Evolutionary conservation across 2,888 invertebrate genomes (phyloP).

Genomic region (Rhingia rostrata): DNA sequence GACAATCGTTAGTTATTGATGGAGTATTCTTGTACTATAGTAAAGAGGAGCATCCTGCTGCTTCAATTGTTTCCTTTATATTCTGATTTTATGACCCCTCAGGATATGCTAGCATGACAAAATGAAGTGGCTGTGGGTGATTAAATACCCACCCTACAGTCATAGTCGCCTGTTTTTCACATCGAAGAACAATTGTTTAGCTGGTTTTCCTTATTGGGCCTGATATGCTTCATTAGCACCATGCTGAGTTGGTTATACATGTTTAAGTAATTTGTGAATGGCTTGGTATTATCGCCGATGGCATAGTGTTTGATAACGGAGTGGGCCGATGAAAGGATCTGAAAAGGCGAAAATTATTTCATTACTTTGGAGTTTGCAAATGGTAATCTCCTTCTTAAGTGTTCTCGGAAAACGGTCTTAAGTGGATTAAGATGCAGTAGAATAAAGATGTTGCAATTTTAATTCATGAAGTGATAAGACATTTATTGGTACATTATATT

Average conservation of each 20-base stretch:
- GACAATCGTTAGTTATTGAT: constrained; percentile 73
- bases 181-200: constrained; percentile 43
- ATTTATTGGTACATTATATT: constrained; percentile 44
- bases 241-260: constrained; percentile 43
- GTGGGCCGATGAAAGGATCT: constrained; percentile 26
- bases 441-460: constrained; percentile 35
- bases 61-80: constrained; percentile 61
- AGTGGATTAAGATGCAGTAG: constrained; percentile 32
- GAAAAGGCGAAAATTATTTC: constrained; percentile 48
- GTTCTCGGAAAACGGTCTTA: constrained; percentile 6
- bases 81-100: constrained; percentile 62
- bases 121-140: constrained; percentile 29
- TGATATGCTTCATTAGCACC: constrained; percentile 56
- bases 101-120: constrained; percentile 33
- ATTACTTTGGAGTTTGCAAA: constrained; percentile 52
- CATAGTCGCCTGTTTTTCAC: not conserved
- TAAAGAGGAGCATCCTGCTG: constrained; percentile 57
- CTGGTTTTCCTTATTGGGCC: constrained; percentile 14
- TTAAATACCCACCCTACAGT: constrained; percentile 1
- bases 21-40: constrained; percentile 23
- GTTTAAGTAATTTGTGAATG: constrained; percentile 60
- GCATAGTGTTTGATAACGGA: constrained; percentile 19
- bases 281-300: constrained; percentile 27
- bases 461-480: constrained; percentile 42
- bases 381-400: constrained; percentile 16